A percentile compares a stretch with the other conserved stretches of the same genome.
Evolutionary conservation across 2,888 invertebrate species (phyloP).

Genomic region (Latrodectus elegans): DNA sequence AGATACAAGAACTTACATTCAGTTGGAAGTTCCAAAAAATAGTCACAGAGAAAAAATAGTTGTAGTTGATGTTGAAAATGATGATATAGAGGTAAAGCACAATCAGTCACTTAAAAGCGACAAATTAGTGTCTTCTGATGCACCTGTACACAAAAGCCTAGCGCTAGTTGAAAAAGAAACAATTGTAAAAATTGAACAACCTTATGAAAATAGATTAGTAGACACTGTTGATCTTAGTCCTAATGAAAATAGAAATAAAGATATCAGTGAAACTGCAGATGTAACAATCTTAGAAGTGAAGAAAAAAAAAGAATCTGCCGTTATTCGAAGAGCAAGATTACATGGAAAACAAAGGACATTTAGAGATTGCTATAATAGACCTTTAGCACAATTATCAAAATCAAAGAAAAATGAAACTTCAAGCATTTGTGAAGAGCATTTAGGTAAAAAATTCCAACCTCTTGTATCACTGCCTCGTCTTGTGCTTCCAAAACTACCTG

Average conservation of each 20-base stretch:
- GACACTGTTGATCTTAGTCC: neutral
- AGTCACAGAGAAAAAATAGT: slow-evolving; percentile 62
- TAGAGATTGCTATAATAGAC: slow-evolving; percentile 59
- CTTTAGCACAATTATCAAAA: slow-evolving; percentile 48
- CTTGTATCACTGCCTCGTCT: slow-evolving; percentile 48
- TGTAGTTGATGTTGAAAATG: slow-evolving; percentile 62
- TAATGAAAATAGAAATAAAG: slow-evolving; percentile 2
- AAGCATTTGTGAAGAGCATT: slow-evolving; percentile 18
- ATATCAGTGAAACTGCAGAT: slow-evolving; percentile 31
- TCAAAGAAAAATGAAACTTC: slow-evolving; percentile 31
- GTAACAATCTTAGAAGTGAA: slow-evolving; percentile 43
- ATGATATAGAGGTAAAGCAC: slow-evolving; percentile 53
- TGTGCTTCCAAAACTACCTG: slow-evolving; percentile 52
- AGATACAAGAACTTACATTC: slow-evolving; percentile 62
- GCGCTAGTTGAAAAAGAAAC: neutral
- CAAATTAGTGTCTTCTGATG: neutral
- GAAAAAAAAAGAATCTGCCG: slow-evolving; percentile 61
- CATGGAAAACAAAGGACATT: slow-evolving; percentile 67
- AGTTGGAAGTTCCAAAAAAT: slow-evolving; percentile 62
- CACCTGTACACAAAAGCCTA: neutral
- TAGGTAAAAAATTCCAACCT: slow-evolving; percentile 25
- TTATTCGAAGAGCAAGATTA: slow-evolving; percentile 54
- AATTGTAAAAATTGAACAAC: slow-evolving; percentile 20
- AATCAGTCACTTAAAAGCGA: slow-evolving; percentile 2
- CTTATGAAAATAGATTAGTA: neutral